Conservation (phyloP, 2,113 vertebrate genomes). For the Galeopterus variegatus region DNA sequence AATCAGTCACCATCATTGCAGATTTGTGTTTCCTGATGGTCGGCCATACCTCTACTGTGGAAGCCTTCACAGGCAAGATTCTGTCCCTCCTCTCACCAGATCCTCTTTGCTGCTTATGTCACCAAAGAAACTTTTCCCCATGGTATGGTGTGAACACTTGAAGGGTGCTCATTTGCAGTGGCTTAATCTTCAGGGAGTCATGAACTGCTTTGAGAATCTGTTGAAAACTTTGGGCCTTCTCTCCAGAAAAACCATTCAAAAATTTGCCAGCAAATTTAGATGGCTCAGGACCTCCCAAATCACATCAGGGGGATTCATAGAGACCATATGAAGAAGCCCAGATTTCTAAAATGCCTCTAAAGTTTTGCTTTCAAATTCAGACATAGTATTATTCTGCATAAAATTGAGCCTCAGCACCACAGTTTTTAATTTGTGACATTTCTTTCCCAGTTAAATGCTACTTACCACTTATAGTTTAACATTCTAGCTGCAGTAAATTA, state of each 20-base stretch:
- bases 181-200: neutral
- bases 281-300: neutral
- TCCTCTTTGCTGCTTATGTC: neutral
- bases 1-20: neutral
- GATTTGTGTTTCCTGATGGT: neutral
- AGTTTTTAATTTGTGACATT: neutral
- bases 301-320: neutral
- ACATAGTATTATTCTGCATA: neutral
- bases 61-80: neutral
- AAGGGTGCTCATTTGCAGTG: neutral
- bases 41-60: neutral
- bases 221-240: conserved; percentile 35
- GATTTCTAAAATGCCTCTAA: conserved; percentile 3
- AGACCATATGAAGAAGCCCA: neutral
- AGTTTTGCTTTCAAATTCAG: conserved; percentile 35
- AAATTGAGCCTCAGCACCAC: neutral
- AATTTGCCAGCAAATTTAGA: conserved; percentile 19
- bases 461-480: neutral
- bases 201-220: neutral
- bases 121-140: neutral
- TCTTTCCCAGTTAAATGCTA: neutral
- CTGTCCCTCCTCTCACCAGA: accelerated
- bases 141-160: no score
- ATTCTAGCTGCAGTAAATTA: neutral
- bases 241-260: neutral